Evolutionary conservation across 2,888 invertebrate genomes (phyloP).

Genomic region (Dusona sp.): DNA sequence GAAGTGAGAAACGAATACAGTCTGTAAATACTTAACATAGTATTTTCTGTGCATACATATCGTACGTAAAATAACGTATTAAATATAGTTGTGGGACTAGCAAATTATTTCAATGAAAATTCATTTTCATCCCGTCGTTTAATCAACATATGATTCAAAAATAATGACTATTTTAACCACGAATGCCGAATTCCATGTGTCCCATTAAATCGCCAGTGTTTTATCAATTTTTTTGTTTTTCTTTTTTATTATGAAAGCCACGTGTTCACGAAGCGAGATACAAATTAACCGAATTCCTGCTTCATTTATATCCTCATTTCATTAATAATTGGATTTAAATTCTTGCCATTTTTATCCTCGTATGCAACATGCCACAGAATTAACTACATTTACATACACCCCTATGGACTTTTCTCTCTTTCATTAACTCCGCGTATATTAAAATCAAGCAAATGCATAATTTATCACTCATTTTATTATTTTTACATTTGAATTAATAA

Average conservation of each 20-base stretch:
- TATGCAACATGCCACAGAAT: background rate
- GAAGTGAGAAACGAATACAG: background rate
- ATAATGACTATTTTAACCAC: background rate
- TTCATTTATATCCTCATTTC: background rate
- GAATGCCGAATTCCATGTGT: background rate
- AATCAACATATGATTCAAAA: background rate
- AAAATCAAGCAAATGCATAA: background rate
- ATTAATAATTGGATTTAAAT: background rate
- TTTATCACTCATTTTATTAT: background rate
- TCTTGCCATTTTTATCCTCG: background rate
- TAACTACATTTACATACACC: background rate
- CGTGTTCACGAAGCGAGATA: background rate
- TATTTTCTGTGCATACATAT: constrained; percentile 8
- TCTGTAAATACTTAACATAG: background rate
- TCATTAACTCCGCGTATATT: background rate
- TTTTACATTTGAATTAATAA: too few relatives aligned
- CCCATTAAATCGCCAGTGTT: background rate
- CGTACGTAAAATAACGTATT: background rate
- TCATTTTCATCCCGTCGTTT: background rate
- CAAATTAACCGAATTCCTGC: background rate
- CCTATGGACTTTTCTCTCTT: too few relatives aligned
- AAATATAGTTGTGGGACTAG: background rate
- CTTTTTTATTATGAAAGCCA: background rate
- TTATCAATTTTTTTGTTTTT: background rate
- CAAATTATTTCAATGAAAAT: background rate